These are phyloP conservation scores for Leucophenga montana DNA, from an alignment of 2,888 invertebrate genomes.

Conservation along the genomic window DNA sequence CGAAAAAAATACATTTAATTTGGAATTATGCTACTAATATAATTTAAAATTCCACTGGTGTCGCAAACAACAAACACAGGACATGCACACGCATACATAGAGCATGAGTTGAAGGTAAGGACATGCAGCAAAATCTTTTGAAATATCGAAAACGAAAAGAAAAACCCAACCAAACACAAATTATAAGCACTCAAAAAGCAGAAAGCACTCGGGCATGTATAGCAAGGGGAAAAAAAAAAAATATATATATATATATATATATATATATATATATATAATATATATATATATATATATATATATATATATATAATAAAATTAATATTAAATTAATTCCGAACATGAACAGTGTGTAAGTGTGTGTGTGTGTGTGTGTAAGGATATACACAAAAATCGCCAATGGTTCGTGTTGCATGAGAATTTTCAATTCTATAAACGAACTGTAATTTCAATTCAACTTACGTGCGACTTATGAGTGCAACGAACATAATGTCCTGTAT, in stretches of 20 bases:
- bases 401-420: slow-evolving; percentile 1
- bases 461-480: slow-evolving; percentile 48
- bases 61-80: slow-evolving; percentile 44
- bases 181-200: slow-evolving; percentile 49
- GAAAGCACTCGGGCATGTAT: slow-evolving; percentile 25
- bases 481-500: slow-evolving; percentile 16
- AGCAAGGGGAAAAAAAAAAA: slow-evolving; percentile 31
- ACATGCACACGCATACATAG: slow-evolving; percentile 39
- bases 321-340: slow-evolving; percentile 67
- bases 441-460: slow-evolving; percentile 66
- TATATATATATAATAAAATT: slow-evolving; percentile 58
- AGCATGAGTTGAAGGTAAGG: slow-evolving; percentile 40
- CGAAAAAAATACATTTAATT: slow-evolving; percentile 54
- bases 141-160: slow-evolving; percentile 5
- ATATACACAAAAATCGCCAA: slow-evolving; percentile 39
- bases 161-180: slow-evolving; percentile 54
- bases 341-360: slow-evolving; percentile 53
- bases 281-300: slow-evolving; percentile 52
- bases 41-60: slow-evolving; percentile 62
- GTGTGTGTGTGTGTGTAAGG: slow-evolving; percentile 4
- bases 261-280: slow-evolving; percentile 47
- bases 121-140: slow-evolving; percentile 45
- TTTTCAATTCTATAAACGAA: slow-evolving; percentile 63
- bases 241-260: slow-evolving; percentile 32
- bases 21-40: slow-evolving; percentile 60